A percentile compares a stretch with the other conserved stretches of the same genome.
Evolutionary conservation across 2,888 invertebrate species (phyloP).

Genomic region (Drosophila formosana): DNA sequence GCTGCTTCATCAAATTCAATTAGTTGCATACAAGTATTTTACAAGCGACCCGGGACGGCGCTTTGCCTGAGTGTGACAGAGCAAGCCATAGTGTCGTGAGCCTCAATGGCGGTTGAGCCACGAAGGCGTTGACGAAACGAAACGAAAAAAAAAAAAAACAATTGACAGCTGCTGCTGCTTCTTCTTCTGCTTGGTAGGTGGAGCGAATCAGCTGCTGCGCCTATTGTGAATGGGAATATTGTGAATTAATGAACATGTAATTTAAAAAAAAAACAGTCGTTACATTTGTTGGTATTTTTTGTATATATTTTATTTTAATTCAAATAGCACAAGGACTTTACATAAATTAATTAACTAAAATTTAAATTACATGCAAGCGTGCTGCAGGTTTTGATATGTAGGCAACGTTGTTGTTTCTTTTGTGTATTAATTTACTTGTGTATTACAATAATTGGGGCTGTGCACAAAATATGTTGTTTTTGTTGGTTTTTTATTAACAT

Average conservation of each 20-base stretch:
- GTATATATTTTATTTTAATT: conserved; percentile 56
- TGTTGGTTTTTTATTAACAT: conserved; percentile 43
- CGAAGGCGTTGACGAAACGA: conserved; percentile 54
- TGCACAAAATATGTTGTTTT: conserved; percentile 48
- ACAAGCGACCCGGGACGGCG: conserved; percentile 14
- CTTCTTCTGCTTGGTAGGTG: conserved; percentile 38
- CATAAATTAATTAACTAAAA: conserved; percentile 73
- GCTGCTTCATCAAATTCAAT: conserved; percentile 16
- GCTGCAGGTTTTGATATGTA: conserved; percentile 48
- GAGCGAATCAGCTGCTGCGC: conserved; percentile 42
- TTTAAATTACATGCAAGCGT: conserved; percentile 56
- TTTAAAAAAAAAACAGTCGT: background rate
- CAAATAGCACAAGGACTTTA: conserved; percentile 71
- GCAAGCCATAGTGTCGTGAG: conserved; percentile 50
- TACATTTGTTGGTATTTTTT: conserved; percentile 9
- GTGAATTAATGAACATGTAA: background rate
- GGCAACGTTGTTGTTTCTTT: conserved; percentile 23
- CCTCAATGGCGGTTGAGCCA: conserved; percentile 56
- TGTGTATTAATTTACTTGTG: conserved; percentile 26
- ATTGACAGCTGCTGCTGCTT: conserved; percentile 41
- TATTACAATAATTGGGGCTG: conserved; percentile 22
- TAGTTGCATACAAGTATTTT: conserved; percentile 10
- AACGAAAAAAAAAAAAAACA: conserved; percentile 26
- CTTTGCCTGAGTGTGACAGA: conserved; percentile 56
- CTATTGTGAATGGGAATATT: conserved; percentile 7